Conservation (phyloP, 2,888 invertebrate species). For the Andricus curvator region DNA sequence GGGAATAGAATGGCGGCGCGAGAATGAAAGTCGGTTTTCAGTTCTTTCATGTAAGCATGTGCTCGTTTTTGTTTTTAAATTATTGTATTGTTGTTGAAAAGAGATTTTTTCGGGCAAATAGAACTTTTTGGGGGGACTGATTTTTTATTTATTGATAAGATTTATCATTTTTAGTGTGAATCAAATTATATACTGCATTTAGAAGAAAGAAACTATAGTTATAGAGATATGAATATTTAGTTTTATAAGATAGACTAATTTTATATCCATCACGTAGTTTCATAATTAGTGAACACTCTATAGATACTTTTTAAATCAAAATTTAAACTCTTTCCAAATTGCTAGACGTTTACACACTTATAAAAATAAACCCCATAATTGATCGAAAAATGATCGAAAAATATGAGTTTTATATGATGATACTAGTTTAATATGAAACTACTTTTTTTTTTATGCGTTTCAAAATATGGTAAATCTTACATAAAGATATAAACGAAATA, state of each 20-base stretch:
- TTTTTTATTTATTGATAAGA: background rate
- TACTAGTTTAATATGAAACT: too few relatives aligned
- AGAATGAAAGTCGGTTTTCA: background rate
- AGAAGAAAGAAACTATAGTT: too few relatives aligned
- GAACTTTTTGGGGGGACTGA: background rate
- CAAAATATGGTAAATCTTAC: background rate
- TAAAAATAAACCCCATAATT: too few relatives aligned
- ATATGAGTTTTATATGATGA: too few relatives aligned
- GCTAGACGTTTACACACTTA: too few relatives aligned
- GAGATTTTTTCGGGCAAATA: background rate
- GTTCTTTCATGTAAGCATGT: background rate
- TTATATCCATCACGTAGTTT: too few relatives aligned
- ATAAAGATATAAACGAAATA: background rate
- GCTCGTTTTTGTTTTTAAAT: background rate
- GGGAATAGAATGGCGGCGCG: constrained; percentile 16
- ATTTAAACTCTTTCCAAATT: too few relatives aligned
- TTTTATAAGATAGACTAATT: too few relatives aligned
- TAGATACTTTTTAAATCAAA: too few relatives aligned
- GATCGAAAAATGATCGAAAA: too few relatives aligned
- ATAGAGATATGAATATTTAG: too few relatives aligned
- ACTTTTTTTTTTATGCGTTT: background rate
- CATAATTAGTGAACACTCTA: too few relatives aligned
- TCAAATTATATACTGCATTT: background rate
- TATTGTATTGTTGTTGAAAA: background rate
- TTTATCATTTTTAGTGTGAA: background rate